A percentile compares a stretch with the other conserved stretches of the same genome.
phyloP scores from a whole-genome alignment of 2,113 vertebrate species.

The Syngnathus floridae region DNA sequence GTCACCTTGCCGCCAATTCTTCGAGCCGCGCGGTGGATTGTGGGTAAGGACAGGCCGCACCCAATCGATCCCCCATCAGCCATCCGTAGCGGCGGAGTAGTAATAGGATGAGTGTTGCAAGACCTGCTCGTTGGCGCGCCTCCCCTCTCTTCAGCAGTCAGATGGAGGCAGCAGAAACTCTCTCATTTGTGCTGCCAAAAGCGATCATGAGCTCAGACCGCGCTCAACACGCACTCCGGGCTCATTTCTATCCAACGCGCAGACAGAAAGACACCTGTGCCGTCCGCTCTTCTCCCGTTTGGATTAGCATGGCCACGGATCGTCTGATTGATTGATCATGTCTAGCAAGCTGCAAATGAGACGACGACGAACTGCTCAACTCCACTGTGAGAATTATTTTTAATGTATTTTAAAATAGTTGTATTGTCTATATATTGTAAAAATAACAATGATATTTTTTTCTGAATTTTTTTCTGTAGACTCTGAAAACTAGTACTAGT shows the following conservation, averaged over 20 bases:
- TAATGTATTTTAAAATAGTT: neutral
- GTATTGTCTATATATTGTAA: neutral
- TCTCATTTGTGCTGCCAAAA: conserved; percentile 1
- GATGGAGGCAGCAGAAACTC: conserved; percentile 29
- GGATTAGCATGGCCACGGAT: neutral
- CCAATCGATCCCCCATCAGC: neutral
- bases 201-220: neutral
- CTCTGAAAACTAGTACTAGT: no score
- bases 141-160: conserved; percentile 17
- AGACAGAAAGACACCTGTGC: conserved; percentile 3
- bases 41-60: neutral
- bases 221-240: neutral
- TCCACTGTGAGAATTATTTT: conserved; percentile 37
- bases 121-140: conserved; percentile 5
- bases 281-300: neutral
- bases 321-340: neutral
- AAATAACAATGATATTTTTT: neutral
- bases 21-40: neutral
- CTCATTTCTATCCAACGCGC: neutral
- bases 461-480: no score
- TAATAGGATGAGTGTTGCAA: neutral
- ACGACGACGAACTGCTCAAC: neutral
- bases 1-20: neutral
- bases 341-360: conserved; percentile 1
- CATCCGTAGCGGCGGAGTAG: neutral